phyloP scores from a whole-genome alignment of 2,797 vertebrate species.

The Sebastes vulpes region DNA sequence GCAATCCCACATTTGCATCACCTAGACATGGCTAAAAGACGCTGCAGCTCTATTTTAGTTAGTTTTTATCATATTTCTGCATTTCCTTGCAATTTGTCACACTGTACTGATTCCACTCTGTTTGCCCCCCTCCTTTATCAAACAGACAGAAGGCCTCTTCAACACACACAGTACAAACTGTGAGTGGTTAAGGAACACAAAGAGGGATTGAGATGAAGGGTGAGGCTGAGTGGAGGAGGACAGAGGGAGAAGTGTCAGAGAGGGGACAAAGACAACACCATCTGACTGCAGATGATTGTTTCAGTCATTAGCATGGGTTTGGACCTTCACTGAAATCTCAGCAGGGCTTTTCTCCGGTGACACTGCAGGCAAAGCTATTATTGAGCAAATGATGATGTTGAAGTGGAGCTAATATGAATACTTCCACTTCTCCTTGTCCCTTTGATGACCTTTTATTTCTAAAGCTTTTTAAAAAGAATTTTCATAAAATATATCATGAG shows the following conservation, averaged over 20 bases:
- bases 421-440: conserved; percentile 9
- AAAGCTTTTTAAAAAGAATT: not conserved
- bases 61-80: not conserved
- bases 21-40: not conserved
- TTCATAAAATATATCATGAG: not conserved
- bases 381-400: conserved; percentile 47
- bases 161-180: conserved; percentile 35
- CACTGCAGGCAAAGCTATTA: conserved; percentile 36
- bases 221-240: conserved; percentile 46
- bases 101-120: conserved; percentile 1
- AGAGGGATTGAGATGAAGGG: conserved; percentile 54
- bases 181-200: conserved; percentile 49
- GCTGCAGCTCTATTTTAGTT: not conserved
- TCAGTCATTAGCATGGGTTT: conserved; percentile 53
- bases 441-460: not conserved
- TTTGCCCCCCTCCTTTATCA: conserved; percentile 31
- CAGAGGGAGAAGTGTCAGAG: conserved; percentile 64
- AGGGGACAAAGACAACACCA: conserved; percentile 64
- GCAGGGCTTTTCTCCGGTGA: conserved; percentile 45
- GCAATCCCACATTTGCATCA: not conserved
- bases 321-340: conserved; percentile 23
- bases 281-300: conserved; percentile 69
- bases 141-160: conserved; percentile 57
- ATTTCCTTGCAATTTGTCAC: conserved; percentile 22
- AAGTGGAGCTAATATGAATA: conserved; percentile 15